Evolutionary conservation across 2,888 invertebrate species (phyloP).

Genomic region (Punctoribates punctum): DNA sequence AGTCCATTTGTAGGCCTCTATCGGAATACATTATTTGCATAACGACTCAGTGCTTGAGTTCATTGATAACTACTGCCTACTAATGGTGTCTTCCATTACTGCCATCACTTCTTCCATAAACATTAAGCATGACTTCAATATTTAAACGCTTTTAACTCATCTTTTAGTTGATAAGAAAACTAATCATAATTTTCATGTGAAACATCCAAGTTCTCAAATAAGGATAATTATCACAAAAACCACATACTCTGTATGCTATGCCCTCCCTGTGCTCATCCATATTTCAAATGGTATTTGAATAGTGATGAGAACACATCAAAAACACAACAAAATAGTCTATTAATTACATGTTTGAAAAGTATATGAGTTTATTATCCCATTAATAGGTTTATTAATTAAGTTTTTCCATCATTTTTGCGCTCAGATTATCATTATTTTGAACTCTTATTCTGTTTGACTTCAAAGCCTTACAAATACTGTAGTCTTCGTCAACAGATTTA

Average conservation of each 20-base stretch:
- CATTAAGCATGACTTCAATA: not conserved
- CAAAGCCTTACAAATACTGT: no score
- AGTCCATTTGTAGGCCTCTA: constrained; percentile 10
- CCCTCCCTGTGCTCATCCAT: no score
- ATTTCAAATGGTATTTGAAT: no score
- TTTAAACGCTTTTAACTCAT: not conserved
- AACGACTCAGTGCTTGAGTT: not conserved
- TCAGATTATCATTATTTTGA: no score
- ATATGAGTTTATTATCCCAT: not conserved
- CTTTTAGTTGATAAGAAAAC: constrained; percentile 9
- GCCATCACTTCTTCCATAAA: constrained; percentile 17
- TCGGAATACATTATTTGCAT: constrained; percentile 11
- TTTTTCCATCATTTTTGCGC: no score
- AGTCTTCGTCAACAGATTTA: no score
- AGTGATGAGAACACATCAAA: no score
- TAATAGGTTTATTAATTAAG: no score
- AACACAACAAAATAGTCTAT: no score
- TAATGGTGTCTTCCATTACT: constrained; percentile 28
- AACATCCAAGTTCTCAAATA: not conserved
- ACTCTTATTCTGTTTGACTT: no score
- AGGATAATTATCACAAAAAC: no score
- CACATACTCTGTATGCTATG: no score
- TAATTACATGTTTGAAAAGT: not conserved
- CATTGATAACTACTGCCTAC: constrained; percentile 9
- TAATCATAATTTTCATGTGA: not conserved